Evolutionary conservation across 64 coral and sea anemone species (phyloP).

Genomic region (Montipora sp.): DNA sequence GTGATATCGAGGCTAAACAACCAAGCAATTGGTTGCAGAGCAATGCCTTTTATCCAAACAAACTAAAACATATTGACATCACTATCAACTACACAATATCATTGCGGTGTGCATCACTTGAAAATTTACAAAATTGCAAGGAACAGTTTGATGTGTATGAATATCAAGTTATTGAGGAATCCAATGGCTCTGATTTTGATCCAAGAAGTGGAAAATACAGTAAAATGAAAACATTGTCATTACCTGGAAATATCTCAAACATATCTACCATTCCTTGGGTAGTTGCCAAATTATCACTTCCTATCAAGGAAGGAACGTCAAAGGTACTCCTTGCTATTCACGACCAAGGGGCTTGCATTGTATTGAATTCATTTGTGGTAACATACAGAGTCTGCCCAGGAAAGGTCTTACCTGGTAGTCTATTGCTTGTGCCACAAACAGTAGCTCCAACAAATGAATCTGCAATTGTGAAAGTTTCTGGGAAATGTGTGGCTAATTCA

Average conservation of each 20-base stretch:
- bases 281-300: background rate
- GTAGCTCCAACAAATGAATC: constrained; percentile 51
- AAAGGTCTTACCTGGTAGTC: constrained; percentile 15
- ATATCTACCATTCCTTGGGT: background rate
- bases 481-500: constrained; percentile 25
- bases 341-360: constrained; percentile 39
- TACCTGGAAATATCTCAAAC: background rate
- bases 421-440: constrained; percentile 5
- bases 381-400: constrained; percentile 24
- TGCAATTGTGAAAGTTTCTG: constrained; percentile 11
- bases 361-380: background rate
- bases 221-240: background rate
- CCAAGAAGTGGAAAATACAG: background rate
- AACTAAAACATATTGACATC: constrained; percentile 14
- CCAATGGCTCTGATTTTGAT: constrained; percentile 5
- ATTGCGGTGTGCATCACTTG: background rate
- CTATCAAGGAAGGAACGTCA: constrained; percentile 31
- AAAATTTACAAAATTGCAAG: background rate
- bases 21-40: constrained; percentile 31
- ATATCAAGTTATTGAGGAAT: background rate
- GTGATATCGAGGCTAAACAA: background rate
- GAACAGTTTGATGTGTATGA: constrained; percentile 40
- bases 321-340: constrained; percentile 43
- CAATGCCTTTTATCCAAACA: background rate
- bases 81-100: constrained; percentile 22